Percentiles rank a stretch among this genome's conserved stretches.
phyloP scores from a whole-genome alignment of 2,888 invertebrate species.

The Temnothorax unifasciatus region DNA sequence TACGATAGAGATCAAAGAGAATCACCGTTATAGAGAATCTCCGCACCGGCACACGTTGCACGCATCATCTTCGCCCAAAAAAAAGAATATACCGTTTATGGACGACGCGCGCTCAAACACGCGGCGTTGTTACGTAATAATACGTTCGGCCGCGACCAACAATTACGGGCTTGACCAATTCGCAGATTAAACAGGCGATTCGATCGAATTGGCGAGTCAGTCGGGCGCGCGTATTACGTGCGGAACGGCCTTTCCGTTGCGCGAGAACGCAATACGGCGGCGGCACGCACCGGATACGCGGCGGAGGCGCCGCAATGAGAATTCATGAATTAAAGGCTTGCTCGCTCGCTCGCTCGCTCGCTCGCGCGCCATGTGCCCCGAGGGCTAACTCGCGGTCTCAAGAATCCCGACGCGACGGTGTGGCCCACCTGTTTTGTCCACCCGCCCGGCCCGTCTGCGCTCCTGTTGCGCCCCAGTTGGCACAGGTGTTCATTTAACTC shows the following conservation, averaged over 20 bases:
- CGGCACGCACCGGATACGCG: constrained; percentile 28
- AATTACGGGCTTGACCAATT: constrained; percentile 48
- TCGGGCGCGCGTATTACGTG: constrained; percentile 22
- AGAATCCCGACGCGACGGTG: constrained; percentile 78
- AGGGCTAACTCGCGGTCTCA: constrained; percentile 61
- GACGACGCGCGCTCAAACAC: neutral
- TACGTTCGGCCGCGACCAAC: neutral
- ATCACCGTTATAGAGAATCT: neutral
- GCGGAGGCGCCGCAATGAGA: constrained; percentile 66
- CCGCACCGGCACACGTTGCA: neutral
- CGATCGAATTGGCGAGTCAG: constrained; percentile 38
- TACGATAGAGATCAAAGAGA: neutral
- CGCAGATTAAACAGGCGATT: constrained; percentile 47
- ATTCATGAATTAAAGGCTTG: constrained; percentile 67
- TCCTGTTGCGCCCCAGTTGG: constrained; percentile 85
- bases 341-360: neutral
- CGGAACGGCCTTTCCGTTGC: constrained; percentile 10
- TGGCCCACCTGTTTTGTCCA: constrained; percentile 85
- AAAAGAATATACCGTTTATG: neutral
- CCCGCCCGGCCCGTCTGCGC: constrained; percentile 81
- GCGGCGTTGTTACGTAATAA: constrained; percentile 40
- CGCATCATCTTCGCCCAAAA: neutral
- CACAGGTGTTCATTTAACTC: constrained; percentile 84
- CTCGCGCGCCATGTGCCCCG: constrained; percentile 54
- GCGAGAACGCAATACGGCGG: constrained; percentile 29